Percentiles rank a stretch among this genome's conserved stretches.
These are phyloP conservation scores for Sebastolobus altivelis DNA, from an alignment of 2,797 vertebrate species.

Conservation along the genomic window DNA sequence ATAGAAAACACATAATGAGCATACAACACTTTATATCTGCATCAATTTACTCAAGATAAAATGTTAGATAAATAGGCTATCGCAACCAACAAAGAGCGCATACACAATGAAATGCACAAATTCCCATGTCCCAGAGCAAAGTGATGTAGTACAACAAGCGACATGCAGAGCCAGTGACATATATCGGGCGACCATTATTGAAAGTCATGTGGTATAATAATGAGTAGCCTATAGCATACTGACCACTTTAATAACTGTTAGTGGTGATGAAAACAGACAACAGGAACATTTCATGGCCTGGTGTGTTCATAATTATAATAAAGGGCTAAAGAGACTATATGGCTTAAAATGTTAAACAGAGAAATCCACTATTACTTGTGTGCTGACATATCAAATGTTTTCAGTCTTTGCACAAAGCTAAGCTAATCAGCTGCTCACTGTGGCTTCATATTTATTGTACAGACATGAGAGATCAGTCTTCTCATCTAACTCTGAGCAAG, in stretches of 20 bases:
- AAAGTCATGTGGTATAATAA: background rate
- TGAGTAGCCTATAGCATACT: background rate
- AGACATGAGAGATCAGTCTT: background rate
- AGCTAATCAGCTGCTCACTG: background rate
- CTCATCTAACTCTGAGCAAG: background rate
- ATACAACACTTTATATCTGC: too few relatives aligned
- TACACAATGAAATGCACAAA: too few relatives aligned
- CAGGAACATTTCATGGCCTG: background rate
- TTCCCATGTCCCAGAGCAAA: background rate
- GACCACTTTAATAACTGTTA: background rate
- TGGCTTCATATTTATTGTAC: background rate
- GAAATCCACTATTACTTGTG: background rate
- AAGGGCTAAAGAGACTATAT: background rate
- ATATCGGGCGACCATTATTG: background rate
- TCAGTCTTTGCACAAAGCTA: background rate
- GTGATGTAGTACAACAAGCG: background rate
- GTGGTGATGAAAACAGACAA: conserved; percentile 10
- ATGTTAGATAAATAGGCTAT: too few relatives aligned
- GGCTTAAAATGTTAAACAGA: background rate
- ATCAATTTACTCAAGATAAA: too few relatives aligned
- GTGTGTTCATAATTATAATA: background rate
- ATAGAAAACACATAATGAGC: too few relatives aligned
- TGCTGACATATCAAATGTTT: background rate
- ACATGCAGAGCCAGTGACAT: background rate
- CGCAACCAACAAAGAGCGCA: too few relatives aligned